Evolutionary conservation across 2,797 vertebrate genomes (phyloP), one percentile per base, ranked within the genome.

Genomic region (Catharus ustulatus): DNA sequence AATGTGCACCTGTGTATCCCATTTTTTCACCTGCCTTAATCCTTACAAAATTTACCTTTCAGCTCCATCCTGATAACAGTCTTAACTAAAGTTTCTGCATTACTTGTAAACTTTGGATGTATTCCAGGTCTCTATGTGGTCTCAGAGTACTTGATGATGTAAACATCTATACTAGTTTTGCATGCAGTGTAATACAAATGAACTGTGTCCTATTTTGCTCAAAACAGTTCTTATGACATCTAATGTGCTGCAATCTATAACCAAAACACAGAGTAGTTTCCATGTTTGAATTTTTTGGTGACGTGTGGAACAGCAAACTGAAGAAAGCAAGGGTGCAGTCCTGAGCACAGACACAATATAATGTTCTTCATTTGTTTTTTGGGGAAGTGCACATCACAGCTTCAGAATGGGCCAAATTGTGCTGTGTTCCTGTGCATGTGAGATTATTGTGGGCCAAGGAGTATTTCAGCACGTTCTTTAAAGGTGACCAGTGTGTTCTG

Each of bases 1-100:
- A 90, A 79, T 29, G 15, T 61, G 26, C 5, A 46, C 4, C 26
- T 61, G 22, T 1, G 15, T 55, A 32, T 16, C 0, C 0, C 27
- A 55, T 84, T 55, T 74, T 83, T 69, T 77, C 36, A 57, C 10
- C 26, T 59, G 66, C 22, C 9, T 90, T 80, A 94, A 54, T 1
- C 0, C 30, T 90, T 29, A 80, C 8, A 87, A 74, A 84, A 71
- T 67, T 55, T 78, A 73, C 34, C 57, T 87, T 82, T 71, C 34
- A 61, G 11, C 42, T 89, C 43, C 49, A 82, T 46, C 19, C 24
- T 79, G 68, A 74, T 49, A 87, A 49, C 14, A 63, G 38, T 45
- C 48, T 57, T 59, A 90, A 32, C 22, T 87, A 72, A 91, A 48
- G 17, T 64, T 89, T 73, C 49, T 76, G 34, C 36, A 20, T 52